A percentile compares a stretch with the other conserved stretches of the same genome.
Evolutionary conservation across 2,113 vertebrate genomes (phyloP).

Genomic region (Hyla sarda): DNA sequence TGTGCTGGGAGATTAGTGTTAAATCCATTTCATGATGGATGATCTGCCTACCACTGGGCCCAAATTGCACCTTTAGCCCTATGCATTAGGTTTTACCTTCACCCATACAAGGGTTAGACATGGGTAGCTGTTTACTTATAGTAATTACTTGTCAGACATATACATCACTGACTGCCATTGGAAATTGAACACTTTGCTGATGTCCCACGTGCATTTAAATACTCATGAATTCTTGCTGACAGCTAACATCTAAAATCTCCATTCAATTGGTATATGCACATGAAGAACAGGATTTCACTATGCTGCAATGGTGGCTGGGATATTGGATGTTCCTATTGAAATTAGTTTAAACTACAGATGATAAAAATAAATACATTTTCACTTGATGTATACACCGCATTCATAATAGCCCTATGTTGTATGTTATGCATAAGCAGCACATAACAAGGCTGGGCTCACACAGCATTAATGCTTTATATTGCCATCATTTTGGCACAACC

Average conservation of each 20-base stretch:
- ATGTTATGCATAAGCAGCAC: not conserved
- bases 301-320: conserved; percentile 37
- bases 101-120: conserved; percentile 65
- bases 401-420: not conserved
- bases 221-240: conserved; percentile 56
- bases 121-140: conserved; percentile 63
- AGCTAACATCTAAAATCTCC: conserved; percentile 63
- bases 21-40: conserved; percentile 66
- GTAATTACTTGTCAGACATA: conserved; percentile 64
- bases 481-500: too few species aligned
- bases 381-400: too few species aligned
- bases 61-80: conserved; percentile 63
- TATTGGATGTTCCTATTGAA: conserved; percentile 53
- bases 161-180: conserved; percentile 62
- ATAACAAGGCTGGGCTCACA: too few species aligned
- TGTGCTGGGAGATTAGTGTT: conserved; percentile 60
- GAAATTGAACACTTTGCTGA: conserved; percentile 62
- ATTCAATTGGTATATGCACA: conserved; percentile 45
- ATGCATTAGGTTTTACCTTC: conserved; percentile 66
- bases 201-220: conserved; percentile 56
- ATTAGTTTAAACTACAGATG: not conserved
- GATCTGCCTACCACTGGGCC: conserved; percentile 61
- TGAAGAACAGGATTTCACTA: conserved; percentile 40
- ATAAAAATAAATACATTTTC: not conserved
- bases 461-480: too few species aligned